These are phyloP conservation scores for Avahi laniger DNA, from an alignment of 2,797 vertebrate species.

Conservation along the genomic window DNA sequence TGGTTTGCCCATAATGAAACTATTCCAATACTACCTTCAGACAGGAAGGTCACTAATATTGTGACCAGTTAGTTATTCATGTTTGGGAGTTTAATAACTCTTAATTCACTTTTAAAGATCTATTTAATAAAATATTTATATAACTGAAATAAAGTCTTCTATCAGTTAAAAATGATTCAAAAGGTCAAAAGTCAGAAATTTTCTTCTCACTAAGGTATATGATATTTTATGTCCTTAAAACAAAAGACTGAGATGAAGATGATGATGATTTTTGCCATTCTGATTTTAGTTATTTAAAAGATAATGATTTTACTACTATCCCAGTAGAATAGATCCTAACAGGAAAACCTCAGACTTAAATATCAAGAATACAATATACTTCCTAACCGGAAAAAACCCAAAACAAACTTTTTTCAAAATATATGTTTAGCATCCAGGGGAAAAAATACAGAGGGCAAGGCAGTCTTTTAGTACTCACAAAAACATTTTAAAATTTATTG, in stretches of 20 bases:
- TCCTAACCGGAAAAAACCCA: not conserved
- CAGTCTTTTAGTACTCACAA: not conserved
- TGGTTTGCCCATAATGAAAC: not conserved
- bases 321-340: not conserved
- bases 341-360: not conserved
- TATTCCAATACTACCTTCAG: not conserved
- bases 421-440: not conserved
- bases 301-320: not conserved
- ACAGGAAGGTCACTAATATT: not conserved
- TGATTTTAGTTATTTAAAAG: constrained; percentile 3
- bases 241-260: not conserved
- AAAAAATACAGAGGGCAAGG: not conserved
- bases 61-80: not conserved
- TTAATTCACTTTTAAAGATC: not conserved
- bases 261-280: not conserved
- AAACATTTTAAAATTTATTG: constrained; percentile 22
- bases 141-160: constrained; percentile 16
- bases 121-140: not conserved
- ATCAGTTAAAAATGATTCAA: not conserved
- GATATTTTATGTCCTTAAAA: constrained; percentile 10
- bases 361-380: not conserved
- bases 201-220: not conserved
- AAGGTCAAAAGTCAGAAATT: not conserved
- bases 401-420: constrained; percentile 33
- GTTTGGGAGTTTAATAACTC: not conserved